These are phyloP conservation scores for Grus americana DNA, from an alignment of 2,113 vertebrate species.

Conservation along the genomic window DNA sequence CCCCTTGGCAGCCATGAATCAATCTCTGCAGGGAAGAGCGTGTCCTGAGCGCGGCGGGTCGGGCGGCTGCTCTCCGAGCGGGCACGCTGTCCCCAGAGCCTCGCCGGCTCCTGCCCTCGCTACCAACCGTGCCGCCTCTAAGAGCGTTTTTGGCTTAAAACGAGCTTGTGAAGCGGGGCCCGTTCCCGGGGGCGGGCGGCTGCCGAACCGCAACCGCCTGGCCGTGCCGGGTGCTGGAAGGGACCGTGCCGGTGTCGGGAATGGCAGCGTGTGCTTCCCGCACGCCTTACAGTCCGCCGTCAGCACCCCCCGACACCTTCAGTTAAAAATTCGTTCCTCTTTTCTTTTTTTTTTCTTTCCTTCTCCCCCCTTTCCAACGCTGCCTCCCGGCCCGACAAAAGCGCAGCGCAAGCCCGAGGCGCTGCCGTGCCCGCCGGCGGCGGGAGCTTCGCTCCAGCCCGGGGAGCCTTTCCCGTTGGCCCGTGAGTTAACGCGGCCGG, in stretches of 20 bases:
- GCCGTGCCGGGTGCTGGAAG: neutral
- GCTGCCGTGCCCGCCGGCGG: neutral
- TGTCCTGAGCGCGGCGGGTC: neutral
- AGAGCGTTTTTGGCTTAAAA: fast-evolving
- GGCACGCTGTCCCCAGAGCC: neutral
- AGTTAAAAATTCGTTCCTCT: neutral
- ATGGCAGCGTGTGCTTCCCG: neutral
- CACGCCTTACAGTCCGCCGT: neutral
- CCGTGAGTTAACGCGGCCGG: neutral
- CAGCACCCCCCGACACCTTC: neutral
- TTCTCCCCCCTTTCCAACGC: fast-evolving
- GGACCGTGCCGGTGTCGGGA: neutral
- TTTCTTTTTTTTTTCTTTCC: fast-evolving
- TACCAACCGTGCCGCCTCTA: fast-evolving
- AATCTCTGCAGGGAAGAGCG: neutral
- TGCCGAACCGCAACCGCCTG: fast-evolving
- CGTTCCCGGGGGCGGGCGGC: neutral
- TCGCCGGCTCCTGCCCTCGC: neutral
- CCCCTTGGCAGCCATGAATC: neutral
- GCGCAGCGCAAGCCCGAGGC: neutral
- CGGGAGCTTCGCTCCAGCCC: neutral
- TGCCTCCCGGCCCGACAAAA: too few species aligned
- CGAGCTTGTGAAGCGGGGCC: neutral
- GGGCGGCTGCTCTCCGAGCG: neutral
- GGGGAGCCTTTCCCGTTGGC: neutral